Conservation (phyloP, 1,140 invertebrate species). For the Procambarus clarkii region DNA sequence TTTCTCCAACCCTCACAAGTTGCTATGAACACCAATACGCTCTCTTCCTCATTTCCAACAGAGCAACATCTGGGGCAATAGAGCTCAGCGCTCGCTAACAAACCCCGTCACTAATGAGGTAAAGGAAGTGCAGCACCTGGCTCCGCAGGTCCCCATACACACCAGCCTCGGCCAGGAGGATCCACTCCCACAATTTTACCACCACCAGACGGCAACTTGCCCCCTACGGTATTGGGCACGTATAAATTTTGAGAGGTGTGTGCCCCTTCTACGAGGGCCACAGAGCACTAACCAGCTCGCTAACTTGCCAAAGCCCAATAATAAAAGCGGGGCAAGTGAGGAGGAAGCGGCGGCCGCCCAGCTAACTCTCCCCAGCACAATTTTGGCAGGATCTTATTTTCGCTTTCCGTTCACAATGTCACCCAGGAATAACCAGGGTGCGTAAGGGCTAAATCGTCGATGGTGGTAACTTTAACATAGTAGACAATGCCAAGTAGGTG, state of each 20-base stretch:
- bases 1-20: too few species aligned
- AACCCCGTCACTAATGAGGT: too few species aligned
- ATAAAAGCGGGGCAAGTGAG: neutral
- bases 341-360: neutral
- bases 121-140: too few species aligned
- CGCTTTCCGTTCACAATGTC: neutral
- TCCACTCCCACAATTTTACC: neutral
- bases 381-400: neutral
- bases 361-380: neutral
- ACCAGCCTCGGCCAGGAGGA: neutral
- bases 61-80: too few species aligned
- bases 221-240: too few species aligned
- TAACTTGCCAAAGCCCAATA: neutral
- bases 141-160: neutral
- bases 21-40: too few species aligned
- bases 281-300: too few species aligned
- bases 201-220: neutral
- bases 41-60: too few species aligned
- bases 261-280: too few species aligned
- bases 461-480: neutral
- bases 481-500: neutral
- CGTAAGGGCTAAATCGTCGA: neutral
- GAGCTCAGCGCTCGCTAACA: too few species aligned
- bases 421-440: neutral
- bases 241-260: too few species aligned